phyloP scores from a whole-genome alignment of 2,888 invertebrate species.

The Unio pictorum region DNA sequence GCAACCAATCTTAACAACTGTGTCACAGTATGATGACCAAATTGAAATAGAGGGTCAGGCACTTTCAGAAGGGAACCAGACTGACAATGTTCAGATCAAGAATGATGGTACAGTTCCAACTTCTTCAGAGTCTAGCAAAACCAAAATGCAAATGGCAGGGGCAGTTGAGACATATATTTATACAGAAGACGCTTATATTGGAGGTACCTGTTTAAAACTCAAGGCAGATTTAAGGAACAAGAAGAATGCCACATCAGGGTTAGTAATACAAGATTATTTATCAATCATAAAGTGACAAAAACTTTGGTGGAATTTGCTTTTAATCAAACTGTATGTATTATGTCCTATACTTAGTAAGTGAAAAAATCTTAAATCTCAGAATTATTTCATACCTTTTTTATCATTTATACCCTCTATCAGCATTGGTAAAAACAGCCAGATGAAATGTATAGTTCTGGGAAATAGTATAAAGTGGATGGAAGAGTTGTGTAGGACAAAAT shows the following conservation, averaged over 20 bases:
- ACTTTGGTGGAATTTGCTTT: too few relatives aligned
- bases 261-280: neutral
- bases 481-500: too few relatives aligned
- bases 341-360: too few relatives aligned
- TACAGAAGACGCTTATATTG: conserved; percentile 35
- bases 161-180: conserved; percentile 29
- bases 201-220: conserved; percentile 43
- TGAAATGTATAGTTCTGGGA: too few relatives aligned
- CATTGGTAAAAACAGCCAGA: too few relatives aligned
- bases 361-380: too few relatives aligned
- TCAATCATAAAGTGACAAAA: too few relatives aligned
- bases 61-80: neutral
- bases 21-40: conserved; percentile 25
- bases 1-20: conserved; percentile 42
- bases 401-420: too few relatives aligned
- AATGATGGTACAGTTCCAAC: neutral
- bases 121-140: conserved; percentile 9
- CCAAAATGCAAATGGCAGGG: conserved; percentile 2
- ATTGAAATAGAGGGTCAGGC: conserved; percentile 4
- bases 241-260: conserved; percentile 27
- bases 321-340: too few relatives aligned
- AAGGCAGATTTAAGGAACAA: conserved; percentile 23
- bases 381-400: too few relatives aligned
- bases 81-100: conserved; percentile 6
- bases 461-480: too few relatives aligned